phyloP scores from a whole-genome alignment of 2,888 invertebrate species.

The Coleophora deauratella region DNA sequence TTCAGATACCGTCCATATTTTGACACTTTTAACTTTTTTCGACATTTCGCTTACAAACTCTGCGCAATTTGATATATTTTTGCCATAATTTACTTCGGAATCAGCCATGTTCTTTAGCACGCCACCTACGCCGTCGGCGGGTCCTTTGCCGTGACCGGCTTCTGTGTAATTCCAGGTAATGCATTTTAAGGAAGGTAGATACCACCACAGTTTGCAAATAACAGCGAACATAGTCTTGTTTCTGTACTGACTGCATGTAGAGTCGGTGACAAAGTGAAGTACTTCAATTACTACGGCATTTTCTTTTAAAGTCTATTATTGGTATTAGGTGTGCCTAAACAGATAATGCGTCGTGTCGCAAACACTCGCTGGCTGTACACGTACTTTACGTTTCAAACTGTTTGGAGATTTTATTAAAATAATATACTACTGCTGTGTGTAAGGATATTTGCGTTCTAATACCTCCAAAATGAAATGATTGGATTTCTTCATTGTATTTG shows the following conservation, averaged over 20 bases:
- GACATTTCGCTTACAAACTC: constrained; percentile 12
- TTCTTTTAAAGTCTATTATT: constrained; percentile 12
- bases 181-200: constrained; percentile 19
- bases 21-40: constrained; percentile 12
- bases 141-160: constrained; percentile 32
- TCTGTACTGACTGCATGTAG: constrained; percentile 31
- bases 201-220: constrained; percentile 21
- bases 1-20: constrained; percentile 14
- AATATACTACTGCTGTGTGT: constrained; percentile 37
- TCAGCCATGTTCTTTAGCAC: constrained; percentile 33
- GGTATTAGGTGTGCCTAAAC: constrained; percentile 27
- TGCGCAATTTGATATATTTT: constrained; percentile 22
- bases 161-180: constrained; percentile 33
- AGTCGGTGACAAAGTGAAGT: constrained; percentile 32
- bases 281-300: constrained; percentile 21
- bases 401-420: constrained; percentile 14
- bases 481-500: constrained; percentile 32
- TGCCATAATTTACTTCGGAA: constrained; percentile 24
- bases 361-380: no score
- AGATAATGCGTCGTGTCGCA: constrained; percentile 22
- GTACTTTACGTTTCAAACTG: constrained; percentile 26
- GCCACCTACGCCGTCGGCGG: constrained; percentile 34
- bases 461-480: constrained; percentile 35
- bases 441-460: constrained; percentile 27
- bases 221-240: constrained; percentile 31